A percentile compares a stretch with the other conserved stretches of the same genome.
Evolutionary conservation across 2,888 invertebrate genomes (phyloP).

Genomic region (Matsumyia berberina): DNA sequence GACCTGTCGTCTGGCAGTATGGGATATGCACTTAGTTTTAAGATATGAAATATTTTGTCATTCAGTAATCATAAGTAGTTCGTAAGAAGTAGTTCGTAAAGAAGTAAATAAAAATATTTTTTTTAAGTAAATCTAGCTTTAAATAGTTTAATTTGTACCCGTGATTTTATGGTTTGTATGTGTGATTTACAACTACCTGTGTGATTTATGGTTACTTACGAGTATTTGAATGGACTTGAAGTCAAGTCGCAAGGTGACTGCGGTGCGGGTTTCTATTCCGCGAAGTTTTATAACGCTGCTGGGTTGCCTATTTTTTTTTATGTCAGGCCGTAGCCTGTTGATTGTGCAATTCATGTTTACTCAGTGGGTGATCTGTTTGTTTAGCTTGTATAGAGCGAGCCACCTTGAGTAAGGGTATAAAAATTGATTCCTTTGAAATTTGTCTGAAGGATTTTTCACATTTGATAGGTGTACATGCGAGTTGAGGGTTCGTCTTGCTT

Average conservation of each 20-base stretch:
- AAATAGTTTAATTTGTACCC: too few species aligned
- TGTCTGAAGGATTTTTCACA: not conserved
- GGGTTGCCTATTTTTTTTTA: slow-evolving; percentile 26
- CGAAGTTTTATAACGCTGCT: slow-evolving; percentile 49
- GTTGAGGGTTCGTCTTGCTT: too few species aligned
- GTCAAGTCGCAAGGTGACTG: slow-evolving; percentile 67
- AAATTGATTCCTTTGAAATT: slow-evolving; percentile 1
- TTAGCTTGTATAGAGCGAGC: slow-evolving; percentile 29
- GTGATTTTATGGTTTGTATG: slow-evolving; percentile 61
- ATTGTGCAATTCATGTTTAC: slow-evolving; percentile 70
- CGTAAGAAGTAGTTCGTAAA: too few species aligned
- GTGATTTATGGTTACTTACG: slow-evolving; percentile 62
- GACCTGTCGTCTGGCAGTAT: too few species aligned
- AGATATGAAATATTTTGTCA: too few species aligned
- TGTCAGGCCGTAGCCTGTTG: slow-evolving; percentile 26
- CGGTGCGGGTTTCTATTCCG: slow-evolving; percentile 65
- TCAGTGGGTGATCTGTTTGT: slow-evolving; percentile 64
- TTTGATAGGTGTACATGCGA: not conserved
- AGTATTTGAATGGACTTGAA: slow-evolving; percentile 69
- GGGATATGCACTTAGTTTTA: too few species aligned
- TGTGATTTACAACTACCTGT: slow-evolving; percentile 72
- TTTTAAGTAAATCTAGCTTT: too few species aligned
- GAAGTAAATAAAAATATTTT: too few species aligned
- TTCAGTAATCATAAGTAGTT: too few species aligned
- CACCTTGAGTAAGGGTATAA: slow-evolving; percentile 29